phyloP scores from a whole-genome alignment of 2,888 invertebrate species.

The Macaria notata region DNA sequence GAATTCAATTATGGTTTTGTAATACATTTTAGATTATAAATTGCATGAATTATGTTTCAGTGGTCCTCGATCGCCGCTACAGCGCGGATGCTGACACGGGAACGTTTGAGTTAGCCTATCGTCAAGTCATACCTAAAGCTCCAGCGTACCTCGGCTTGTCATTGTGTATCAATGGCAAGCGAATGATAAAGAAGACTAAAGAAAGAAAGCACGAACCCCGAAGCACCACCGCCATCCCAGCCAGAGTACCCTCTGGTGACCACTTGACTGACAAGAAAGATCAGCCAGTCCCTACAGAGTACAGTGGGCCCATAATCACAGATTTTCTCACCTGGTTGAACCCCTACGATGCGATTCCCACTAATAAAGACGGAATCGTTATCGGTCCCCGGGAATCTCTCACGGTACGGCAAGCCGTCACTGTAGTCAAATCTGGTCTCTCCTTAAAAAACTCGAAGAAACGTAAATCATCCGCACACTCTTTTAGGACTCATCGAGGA shows the following conservation, averaged over 20 bases:
- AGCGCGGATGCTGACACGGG: slow-evolving; percentile 91
- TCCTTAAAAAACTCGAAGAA: slow-evolving; percentile 68
- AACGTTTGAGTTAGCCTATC: slow-evolving; percentile 90
- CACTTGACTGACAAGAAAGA: slow-evolving; percentile 44
- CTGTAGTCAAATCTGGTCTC: slow-evolving; percentile 71
- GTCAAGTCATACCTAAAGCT: slow-evolving; percentile 88
- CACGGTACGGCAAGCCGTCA: slow-evolving; percentile 77
- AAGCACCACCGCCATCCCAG: slow-evolving; percentile 51
- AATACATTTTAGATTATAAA: too few species aligned
- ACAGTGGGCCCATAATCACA: slow-evolving; percentile 85
- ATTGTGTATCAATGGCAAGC: slow-evolving; percentile 85
- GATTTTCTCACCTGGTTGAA: slow-evolving; percentile 86
- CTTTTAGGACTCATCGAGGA: slow-evolving; percentile 75
- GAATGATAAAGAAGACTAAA: slow-evolving; percentile 76
- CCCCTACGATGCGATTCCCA: slow-evolving; percentile 68
- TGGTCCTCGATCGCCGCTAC: slow-evolving; percentile 88
- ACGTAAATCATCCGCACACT: slow-evolving; percentile 76
- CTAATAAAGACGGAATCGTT: slow-evolving; percentile 65
- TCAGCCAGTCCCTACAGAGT: slow-evolving; percentile 69
- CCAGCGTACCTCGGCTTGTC: slow-evolving; percentile 91
- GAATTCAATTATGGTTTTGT: too few species aligned
- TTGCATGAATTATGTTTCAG: slow-evolving; percentile 68
- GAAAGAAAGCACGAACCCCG: slow-evolving; percentile 67
- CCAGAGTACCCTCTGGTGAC: slow-evolving; percentile 58
- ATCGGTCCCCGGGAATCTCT: slow-evolving; percentile 61